A percentile compares a stretch with the other conserved stretches of the same genome.
phyloP scores from a whole-genome alignment of 2,797 vertebrate genomes.

The Sebastes hubbsi region DNA sequence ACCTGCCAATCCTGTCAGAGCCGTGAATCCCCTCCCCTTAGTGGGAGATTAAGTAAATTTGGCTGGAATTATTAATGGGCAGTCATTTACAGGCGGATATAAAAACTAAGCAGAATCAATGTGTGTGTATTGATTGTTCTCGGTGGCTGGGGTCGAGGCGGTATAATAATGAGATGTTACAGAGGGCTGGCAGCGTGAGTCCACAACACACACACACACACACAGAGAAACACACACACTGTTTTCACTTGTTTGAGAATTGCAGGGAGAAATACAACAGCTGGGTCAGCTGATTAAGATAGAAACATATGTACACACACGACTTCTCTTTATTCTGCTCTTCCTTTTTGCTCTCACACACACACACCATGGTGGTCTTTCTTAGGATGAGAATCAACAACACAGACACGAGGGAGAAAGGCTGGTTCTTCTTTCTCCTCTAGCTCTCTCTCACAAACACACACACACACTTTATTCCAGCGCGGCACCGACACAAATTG shows the following conservation, averaged over 20 bases:
- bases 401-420: conserved; percentile 67
- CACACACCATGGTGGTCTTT: conserved; percentile 55
- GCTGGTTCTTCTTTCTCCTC: conserved; percentile 39
- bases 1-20: conserved; percentile 73
- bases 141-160: conserved; percentile 80
- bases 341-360: background rate
- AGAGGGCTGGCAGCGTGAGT: conserved; percentile 68
- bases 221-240: conserved; percentile 25
- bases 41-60: conserved; percentile 84
- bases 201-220: conserved; percentile 35
- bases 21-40: conserved; percentile 72
- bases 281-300: conserved; percentile 68
- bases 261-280: conserved; percentile 51
- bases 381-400: conserved; percentile 78
- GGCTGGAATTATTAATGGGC: conserved; percentile 84
- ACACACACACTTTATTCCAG: conserved; percentile 75
- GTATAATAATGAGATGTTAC: conserved; percentile 86
- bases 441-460: conserved; percentile 13
- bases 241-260: conserved; percentile 53
- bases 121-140: conserved; percentile 83
- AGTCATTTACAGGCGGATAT: conserved; percentile 84
- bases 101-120: conserved; percentile 86
- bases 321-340: conserved; percentile 33
- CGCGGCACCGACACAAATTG: conserved; percentile 82
- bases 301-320: conserved; percentile 58